Percentiles rank a stretch among this genome's conserved stretches.
These are phyloP conservation scores for Vidua chalybeata DNA, from an alignment of 2,113 vertebrate genomes.

Conservation along the genomic window DNA sequence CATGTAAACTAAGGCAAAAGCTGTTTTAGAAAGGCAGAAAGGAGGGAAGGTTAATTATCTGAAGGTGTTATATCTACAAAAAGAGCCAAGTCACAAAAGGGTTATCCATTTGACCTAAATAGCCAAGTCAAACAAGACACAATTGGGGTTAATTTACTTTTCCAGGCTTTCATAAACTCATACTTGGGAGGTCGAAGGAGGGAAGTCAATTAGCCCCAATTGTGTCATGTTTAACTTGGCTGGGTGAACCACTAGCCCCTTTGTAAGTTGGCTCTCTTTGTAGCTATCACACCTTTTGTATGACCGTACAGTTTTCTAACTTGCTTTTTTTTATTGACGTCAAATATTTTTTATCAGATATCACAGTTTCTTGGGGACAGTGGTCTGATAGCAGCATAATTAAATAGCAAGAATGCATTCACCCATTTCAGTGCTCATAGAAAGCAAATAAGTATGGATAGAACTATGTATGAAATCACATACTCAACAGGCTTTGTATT, in stretches of 20 bases:
- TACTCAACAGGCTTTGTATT: slow-evolving; percentile 20
- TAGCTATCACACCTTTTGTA: slow-evolving; percentile 60
- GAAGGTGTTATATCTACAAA: slow-evolving; percentile 29
- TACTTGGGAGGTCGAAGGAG: slow-evolving; percentile 60
- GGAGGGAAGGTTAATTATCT: neutral
- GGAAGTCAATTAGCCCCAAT: slow-evolving; percentile 45
- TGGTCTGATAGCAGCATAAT: slow-evolving; percentile 1
- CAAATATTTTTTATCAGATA: slow-evolving; percentile 27
- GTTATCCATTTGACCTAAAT: slow-evolving; percentile 25
- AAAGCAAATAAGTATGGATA: neutral
- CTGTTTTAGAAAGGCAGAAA: neutral
- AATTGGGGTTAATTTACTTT: slow-evolving; percentile 58
- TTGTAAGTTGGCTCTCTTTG: slow-evolving; percentile 33
- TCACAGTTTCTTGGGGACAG: neutral
- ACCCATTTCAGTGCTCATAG: neutral
- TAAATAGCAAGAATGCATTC: slow-evolving; percentile 42
- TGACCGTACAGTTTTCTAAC: neutral
- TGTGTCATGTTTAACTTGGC: slow-evolving; percentile 63
- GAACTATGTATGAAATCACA: slow-evolving; percentile 31
- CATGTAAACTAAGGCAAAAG: neutral
- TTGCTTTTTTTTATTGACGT: neutral
- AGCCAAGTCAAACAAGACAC: slow-evolving; percentile 58
- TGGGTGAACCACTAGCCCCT: slow-evolving; percentile 7
- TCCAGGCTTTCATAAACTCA: slow-evolving; percentile 41
- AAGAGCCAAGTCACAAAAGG: slow-evolving; percentile 26